phyloP scores from a whole-genome alignment of 1,140 invertebrate species.

The Latrodectus geometricus region DNA sequence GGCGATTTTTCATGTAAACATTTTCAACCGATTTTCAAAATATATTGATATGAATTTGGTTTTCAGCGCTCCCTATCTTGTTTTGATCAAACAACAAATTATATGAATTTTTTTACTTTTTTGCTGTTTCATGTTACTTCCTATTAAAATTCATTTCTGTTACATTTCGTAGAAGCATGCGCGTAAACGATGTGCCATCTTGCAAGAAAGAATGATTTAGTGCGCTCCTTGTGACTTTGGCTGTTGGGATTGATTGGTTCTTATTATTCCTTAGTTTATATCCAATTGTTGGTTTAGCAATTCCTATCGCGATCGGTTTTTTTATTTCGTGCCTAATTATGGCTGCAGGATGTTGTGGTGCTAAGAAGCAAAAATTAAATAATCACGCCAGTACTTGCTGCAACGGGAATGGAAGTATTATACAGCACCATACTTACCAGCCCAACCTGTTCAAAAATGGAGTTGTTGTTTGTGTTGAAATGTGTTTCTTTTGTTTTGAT shows the following conservation, averaged over 20 bases:
- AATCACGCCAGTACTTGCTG: conserved; percentile 69
- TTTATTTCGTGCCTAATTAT: conserved; percentile 69
- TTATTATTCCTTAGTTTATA: background rate
- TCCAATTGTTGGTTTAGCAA: background rate
- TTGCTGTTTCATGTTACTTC: no score
- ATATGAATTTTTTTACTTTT: no score
- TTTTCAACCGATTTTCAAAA: no score
- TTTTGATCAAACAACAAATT: no score
- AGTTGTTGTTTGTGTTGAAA: conserved; percentile 88
- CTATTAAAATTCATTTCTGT: background rate
- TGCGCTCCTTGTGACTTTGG: background rate
- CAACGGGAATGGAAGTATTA: conserved; percentile 45
- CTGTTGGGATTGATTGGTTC: background rate
- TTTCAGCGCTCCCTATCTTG: no score
- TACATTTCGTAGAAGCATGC: background rate
- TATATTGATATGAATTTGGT: no score
- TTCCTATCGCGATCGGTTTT: conserved; percentile 1
- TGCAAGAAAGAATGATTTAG: background rate
- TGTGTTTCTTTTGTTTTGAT: conserved; percentile 99
- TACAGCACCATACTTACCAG: conserved; percentile 37
- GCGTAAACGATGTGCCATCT: background rate
- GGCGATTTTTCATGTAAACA: no score
- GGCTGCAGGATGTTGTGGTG: conserved; percentile 88
- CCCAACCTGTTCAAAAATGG: conserved; percentile 57
- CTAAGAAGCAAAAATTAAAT: conserved; percentile 89